Conservation (phyloP, 2,113 vertebrate species). For the Oxyura jamaicensis region DNA sequence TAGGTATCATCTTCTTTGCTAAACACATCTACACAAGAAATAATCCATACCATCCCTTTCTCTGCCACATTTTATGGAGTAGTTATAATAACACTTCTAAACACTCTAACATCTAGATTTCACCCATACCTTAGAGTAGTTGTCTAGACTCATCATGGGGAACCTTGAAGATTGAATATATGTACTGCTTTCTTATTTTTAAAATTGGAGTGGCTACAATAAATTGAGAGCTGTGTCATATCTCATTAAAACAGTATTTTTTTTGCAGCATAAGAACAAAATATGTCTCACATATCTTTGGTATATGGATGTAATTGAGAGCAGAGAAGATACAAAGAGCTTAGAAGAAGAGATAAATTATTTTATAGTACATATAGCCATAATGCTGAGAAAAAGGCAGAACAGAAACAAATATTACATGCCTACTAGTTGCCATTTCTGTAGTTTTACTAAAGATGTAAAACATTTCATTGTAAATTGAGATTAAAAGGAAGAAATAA, state of each 20-base stretch:
- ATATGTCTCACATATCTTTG: neutral
- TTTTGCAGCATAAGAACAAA: neutral
- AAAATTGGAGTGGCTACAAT: neutral
- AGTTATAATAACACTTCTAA: neutral
- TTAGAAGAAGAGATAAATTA: neutral
- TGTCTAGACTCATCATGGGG: neutral
- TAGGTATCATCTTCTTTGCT: neutral
- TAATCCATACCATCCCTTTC: neutral
- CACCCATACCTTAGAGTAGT: neutral
- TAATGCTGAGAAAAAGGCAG: neutral
- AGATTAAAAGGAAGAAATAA: neutral
- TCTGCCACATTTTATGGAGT: neutral
- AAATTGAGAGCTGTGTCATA: neutral
- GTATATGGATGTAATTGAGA: neutral
- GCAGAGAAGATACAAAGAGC: neutral
- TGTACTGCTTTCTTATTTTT: neutral
- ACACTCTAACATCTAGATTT: neutral
- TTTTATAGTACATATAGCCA: neutral
- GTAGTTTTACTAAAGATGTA: neutral
- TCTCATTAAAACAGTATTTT: neutral
- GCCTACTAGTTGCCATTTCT: neutral
- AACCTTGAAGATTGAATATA: neutral
- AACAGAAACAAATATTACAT: neutral
- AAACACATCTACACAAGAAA: neutral
- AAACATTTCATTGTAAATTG: neutral